These are phyloP conservation scores for Drosophila subquinaria DNA, from an alignment of 2,888 invertebrate genomes.

Conservation along the genomic window DNA sequence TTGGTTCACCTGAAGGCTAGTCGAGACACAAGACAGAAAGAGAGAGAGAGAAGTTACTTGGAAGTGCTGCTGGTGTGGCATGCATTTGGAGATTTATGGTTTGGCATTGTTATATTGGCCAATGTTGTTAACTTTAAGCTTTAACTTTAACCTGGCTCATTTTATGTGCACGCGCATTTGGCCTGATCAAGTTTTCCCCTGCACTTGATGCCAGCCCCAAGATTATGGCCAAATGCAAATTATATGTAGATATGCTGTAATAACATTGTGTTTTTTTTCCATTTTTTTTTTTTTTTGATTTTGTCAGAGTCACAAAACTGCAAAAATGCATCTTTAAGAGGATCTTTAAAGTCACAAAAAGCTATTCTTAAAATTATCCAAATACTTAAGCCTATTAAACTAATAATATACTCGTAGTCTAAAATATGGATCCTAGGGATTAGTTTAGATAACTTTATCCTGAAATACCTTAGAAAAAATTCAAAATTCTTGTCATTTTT, in stretches of 20 bases:
- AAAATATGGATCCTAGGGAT: too few species aligned
- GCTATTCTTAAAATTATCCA: too few species aligned
- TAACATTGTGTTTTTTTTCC: constrained; percentile 46
- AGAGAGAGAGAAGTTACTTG: constrained; percentile 58
- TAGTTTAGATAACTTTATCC: background rate
- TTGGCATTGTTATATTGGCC: constrained; percentile 75
- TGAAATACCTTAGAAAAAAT: background rate
- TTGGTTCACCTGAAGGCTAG: constrained; percentile 70
- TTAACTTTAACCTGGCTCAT: constrained; percentile 70
- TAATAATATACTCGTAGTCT: too few species aligned
- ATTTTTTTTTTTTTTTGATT: background rate
- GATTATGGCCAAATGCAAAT: constrained; percentile 72
- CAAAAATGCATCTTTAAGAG: background rate
- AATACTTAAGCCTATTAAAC: too few species aligned
- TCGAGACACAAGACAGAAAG: constrained; percentile 51
- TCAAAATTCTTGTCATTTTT: too few species aligned
- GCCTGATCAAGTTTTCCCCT: constrained; percentile 40
- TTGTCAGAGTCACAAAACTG: constrained; percentile 22
- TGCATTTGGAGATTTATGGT: constrained; percentile 80
- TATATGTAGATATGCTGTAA: constrained; percentile 75
- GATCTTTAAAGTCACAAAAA: background rate
- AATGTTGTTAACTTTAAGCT: constrained; percentile 75
- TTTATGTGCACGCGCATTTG: constrained; percentile 56
- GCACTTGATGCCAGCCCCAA: constrained; percentile 62
- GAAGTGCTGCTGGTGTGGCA: constrained; percentile 78